phyloP scores from a whole-genome alignment of 2,888 invertebrate genomes.

The Microctonus brassicae region DNA sequence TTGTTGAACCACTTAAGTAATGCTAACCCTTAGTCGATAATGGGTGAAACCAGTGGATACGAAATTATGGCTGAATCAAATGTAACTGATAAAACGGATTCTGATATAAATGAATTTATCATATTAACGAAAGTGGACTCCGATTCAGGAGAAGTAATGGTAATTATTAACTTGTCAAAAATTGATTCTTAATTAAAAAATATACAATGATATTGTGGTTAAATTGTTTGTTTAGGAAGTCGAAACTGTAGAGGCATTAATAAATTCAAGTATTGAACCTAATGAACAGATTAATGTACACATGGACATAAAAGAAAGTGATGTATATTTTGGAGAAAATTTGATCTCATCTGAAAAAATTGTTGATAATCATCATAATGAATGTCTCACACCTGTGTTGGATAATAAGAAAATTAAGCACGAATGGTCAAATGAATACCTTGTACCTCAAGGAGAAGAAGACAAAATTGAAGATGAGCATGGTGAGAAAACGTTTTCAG shows the following conservation, averaged over 20 bases:
- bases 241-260: neutral
- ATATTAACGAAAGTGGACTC: slow-evolving; percentile 44
- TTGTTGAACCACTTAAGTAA: neutral
- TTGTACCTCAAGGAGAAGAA: neutral
- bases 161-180: slow-evolving; percentile 34
- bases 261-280: neutral
- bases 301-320: neutral
- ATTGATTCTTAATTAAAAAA: neutral
- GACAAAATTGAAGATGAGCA: no score
- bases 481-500: neutral
- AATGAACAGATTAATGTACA: neutral
- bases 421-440: neutral
- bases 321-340: neutral
- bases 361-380: neutral
- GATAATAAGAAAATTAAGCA: neutral
- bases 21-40: neutral
- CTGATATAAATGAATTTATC: slow-evolving; percentile 36
- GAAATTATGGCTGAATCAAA: slow-evolving; percentile 5
- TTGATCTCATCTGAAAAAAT: neutral
- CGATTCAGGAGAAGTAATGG: slow-evolving; percentile 43
- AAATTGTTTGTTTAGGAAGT: neutral
- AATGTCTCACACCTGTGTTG: neutral
- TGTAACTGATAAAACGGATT: neutral
- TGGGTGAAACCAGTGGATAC: neutral
- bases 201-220: neutral